Evolutionary conservation across 2,113 vertebrate genomes (phyloP).

Genomic region (Phoxinus phoxinus): DNA sequence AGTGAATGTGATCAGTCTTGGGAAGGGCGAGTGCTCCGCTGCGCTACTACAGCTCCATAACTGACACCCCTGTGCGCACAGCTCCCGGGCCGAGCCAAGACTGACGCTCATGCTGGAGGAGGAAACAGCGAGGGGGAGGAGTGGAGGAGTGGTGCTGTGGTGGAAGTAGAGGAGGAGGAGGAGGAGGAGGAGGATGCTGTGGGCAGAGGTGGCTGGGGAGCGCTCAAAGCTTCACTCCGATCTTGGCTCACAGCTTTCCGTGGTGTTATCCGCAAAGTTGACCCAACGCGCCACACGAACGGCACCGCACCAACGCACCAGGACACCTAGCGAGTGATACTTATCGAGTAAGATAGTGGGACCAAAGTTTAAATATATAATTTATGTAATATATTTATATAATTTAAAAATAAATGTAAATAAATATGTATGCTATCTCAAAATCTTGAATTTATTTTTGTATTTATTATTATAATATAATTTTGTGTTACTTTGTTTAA

Average conservation of each 20-base stretch:
- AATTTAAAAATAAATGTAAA: too few relatives aligned
- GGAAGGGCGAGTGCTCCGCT: slow-evolving; percentile 63
- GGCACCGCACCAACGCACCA: not conserved
- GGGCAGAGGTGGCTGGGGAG: slow-evolving; percentile 22
- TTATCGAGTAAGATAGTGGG: not conserved
- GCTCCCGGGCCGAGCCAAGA: slow-evolving; percentile 69
- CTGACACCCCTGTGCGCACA: slow-evolving; percentile 73
- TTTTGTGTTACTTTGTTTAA: not conserved
- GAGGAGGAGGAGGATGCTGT: slow-evolving; percentile 5
- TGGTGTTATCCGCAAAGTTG: slow-evolving; percentile 15
- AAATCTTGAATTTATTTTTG: not conserved
- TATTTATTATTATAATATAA: not conserved
- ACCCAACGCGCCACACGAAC: slow-evolving; percentile 7
- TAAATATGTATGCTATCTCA: not conserved
- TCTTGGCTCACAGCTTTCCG: slow-evolving; percentile 14
- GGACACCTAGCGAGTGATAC: not conserved
- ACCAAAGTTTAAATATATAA: not conserved
- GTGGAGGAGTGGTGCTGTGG: not conserved
- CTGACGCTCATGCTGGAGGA: slow-evolving; percentile 58
- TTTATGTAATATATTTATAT: too few relatives aligned
- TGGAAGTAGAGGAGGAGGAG: not conserved
- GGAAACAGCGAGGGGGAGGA: slow-evolving; percentile 59
- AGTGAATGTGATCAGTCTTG: slow-evolving; percentile 61
- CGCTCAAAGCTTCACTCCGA: not conserved
- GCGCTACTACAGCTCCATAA: slow-evolving; percentile 61